Evolutionary conservation across 1,140 invertebrate genomes (phyloP), one percentile per base, ranked within the genome.

Genomic region (Radopholus similis): DNA sequence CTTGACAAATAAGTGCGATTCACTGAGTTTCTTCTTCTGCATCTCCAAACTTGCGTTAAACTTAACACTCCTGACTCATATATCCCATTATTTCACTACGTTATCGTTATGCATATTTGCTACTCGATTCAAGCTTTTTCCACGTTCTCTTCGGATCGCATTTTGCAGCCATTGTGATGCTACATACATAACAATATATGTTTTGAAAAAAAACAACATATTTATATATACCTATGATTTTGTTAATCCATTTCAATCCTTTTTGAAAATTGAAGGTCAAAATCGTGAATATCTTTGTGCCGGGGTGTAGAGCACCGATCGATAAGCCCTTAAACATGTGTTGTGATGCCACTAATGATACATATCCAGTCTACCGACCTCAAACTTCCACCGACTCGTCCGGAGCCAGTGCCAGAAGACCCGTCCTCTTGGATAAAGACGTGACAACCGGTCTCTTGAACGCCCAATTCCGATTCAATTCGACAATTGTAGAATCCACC

Each of bases 401-500:
- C 56, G 38, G 15, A 23, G 51, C 18, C 3, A n/a, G 56, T 42
- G 26, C 40, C 44, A 2, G 55, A 38, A 15, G 40, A 26, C 26
- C 63, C 71, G 53, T 30, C 49, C 32, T 73, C 71, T 21, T 51
- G 57, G 44, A 73, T 73, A 35, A 71, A 68, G 21, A 73, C 58
- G 44, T 73, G 71, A 44, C 71, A 73, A 4, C 51, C 56, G 15
- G 58, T 68, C 18, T 74, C 72, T 32, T 62, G 58, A 11, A 74
- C 62, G 13, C 72, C 72, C 42, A 64, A 54, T 32, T 49, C 55
- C 37, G 72, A 73, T 55, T 74, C 72, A 13, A 74, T 74, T 28
- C 59, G 64, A 55, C 71, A 73, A 40, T 23, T 64, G 53, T 74
- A 74, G 47, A 74, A 74, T 11, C 72, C 72, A 2, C 23, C 38